Percentiles rank a stretch among this genome's conserved stretches.
These are phyloP conservation scores for Alentia gelatinosa DNA, from an alignment of 2,888 invertebrate genomes.

Conservation along the genomic window DNA sequence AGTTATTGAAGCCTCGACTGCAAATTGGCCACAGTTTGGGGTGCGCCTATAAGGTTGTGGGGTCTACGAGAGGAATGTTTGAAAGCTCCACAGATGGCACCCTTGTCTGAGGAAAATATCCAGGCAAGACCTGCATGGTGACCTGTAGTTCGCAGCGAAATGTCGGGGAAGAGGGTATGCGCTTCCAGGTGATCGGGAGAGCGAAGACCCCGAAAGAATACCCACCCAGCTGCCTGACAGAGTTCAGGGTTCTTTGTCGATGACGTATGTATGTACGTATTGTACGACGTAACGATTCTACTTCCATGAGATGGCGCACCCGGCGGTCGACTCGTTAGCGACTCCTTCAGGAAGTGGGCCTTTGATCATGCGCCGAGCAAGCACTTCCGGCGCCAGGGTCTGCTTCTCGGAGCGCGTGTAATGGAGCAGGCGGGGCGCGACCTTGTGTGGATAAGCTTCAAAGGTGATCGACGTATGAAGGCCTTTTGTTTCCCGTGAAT, in stretches of 20 bases:
- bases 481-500: constrained; percentile 3
- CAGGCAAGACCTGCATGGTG: too few relatives aligned
- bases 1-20: neutral
- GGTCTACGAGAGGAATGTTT: too few relatives aligned
- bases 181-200: too few relatives aligned
- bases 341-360: neutral
- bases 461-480: neutral
- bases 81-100: too few relatives aligned
- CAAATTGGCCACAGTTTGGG: neutral
- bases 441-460: constrained; percentile 14
- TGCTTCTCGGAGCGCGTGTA: neutral
- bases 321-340: neutral
- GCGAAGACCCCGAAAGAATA: too few relatives aligned
- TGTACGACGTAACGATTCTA: neutral
- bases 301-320: neutral
- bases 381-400: neutral
- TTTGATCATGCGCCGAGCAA: constrained; percentile 9
- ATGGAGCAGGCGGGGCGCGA: neutral
- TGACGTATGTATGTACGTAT: too few relatives aligned
- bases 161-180: too few relatives aligned
- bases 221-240: too few relatives aligned
- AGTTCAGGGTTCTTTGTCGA: too few relatives aligned
- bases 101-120: too few relatives aligned
- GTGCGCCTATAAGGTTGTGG: too few relatives aligned
- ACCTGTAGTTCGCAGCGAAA: too few relatives aligned